phyloP scores from a whole-genome alignment of 2,888 invertebrate genomes.

The Stenotaenia linearis region DNA sequence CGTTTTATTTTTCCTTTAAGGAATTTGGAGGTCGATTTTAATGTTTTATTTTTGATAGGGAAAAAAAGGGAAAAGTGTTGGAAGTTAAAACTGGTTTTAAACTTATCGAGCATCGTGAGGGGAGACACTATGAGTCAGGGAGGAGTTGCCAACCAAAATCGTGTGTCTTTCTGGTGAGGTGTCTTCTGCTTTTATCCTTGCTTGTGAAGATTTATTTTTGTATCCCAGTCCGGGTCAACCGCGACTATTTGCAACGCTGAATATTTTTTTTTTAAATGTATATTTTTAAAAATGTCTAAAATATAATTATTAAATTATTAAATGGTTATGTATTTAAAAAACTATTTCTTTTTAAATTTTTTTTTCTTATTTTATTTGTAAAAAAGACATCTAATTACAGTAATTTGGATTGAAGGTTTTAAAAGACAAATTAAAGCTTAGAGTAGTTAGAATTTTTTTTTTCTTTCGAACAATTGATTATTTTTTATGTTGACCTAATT shows the following conservation, averaged over 20 bases:
- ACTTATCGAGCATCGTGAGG: conserved; percentile 7
- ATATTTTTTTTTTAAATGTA: not conserved
- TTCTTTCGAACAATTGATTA: not conserved
- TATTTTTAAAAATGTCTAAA: not conserved
- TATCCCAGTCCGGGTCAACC: not conserved
- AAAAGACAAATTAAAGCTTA: not conserved
- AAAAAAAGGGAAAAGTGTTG: not conserved
- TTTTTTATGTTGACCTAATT: not conserved
- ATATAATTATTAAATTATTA: not conserved
- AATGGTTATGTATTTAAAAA: not conserved
- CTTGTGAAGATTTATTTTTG: conserved; percentile 14
- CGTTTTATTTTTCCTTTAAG: not conserved
- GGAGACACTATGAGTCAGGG: conserved; percentile 26
- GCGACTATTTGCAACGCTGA: not conserved
- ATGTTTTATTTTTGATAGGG: not conserved
- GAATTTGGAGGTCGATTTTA: not conserved
- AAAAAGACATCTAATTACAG: not conserved
- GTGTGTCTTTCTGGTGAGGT: conserved; percentile 15
- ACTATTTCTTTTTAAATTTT: not conserved
- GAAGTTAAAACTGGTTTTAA: conserved; percentile 21
- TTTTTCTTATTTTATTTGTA: not conserved
- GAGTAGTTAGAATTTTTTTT: not conserved
- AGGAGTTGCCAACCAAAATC: conserved; percentile 10
- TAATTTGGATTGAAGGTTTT: not conserved
- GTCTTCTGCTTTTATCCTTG: conserved; percentile 18